Evolutionary conservation across 2,888 invertebrate species (phyloP).

Genomic region (Stenotaenia linearis): DNA sequence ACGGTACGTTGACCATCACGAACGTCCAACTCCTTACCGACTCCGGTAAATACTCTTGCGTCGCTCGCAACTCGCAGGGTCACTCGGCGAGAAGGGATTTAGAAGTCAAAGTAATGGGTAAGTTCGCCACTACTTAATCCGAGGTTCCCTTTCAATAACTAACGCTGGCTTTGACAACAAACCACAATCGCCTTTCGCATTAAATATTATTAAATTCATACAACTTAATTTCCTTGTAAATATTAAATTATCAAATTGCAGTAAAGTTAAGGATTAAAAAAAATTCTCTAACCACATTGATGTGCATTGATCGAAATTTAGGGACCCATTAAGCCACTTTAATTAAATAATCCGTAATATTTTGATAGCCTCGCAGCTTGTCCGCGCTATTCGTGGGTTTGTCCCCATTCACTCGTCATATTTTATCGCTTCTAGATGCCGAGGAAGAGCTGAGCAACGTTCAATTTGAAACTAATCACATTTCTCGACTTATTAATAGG

Average conservation of each 20-base stretch:
- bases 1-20: slow-evolving; percentile 35
- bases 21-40: slow-evolving; percentile 35
- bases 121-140: slow-evolving; percentile 1
- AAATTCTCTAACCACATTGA: background rate
- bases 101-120: slow-evolving; percentile 36
- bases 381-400: background rate
- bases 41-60: slow-evolving; percentile 36
- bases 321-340: background rate
- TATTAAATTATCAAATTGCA: too few relatives aligned
- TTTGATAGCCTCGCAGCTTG: background rate
- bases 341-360: background rate
- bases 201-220: too few relatives aligned
- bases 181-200: too few relatives aligned
- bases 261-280: background rate
- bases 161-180: too few relatives aligned
- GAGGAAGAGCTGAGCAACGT: background rate
- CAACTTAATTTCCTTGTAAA: too few relatives aligned
- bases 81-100: slow-evolving; percentile 34
- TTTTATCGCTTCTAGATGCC: background rate
- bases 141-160: background rate
- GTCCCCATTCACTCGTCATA: background rate
- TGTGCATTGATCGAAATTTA: background rate
- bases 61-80: slow-evolving; percentile 35
- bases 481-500: background rate
- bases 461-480: background rate